A percentile compares a stretch with the other conserved stretches of the same genome.
Conservation (phyloP, 2,797 vertebrate species). For the Microctenopoma lineatum region DNA sequence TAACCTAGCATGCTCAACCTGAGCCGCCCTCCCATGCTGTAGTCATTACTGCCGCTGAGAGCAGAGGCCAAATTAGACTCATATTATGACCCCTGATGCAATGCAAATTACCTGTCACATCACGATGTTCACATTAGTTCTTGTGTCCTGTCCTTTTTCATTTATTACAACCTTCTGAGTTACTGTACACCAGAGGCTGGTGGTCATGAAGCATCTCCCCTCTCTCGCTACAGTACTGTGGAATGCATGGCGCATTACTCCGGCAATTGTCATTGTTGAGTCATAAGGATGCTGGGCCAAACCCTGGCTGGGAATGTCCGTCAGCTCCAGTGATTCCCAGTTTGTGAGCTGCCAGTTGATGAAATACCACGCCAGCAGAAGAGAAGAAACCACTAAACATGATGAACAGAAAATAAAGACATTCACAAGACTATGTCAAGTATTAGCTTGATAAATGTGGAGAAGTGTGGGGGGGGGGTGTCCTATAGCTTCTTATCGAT, state of each 20-base stretch:
- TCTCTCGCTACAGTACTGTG: not conserved
- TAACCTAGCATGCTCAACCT: constrained; percentile 66
- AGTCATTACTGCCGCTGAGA: constrained; percentile 52
- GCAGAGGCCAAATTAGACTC: constrained; percentile 29
- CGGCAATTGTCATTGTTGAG: constrained; percentile 27
- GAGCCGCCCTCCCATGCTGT: constrained; percentile 39
- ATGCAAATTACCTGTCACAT: constrained; percentile 45
- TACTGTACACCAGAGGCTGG: not conserved
- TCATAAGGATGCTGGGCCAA: constrained; percentile 19
- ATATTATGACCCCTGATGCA: constrained; percentile 38
- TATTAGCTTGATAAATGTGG: too few species aligned
- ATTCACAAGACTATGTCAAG: not conserved
- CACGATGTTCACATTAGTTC: constrained; percentile 5
- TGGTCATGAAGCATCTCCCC: not conserved
- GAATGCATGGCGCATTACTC: constrained; percentile 12
- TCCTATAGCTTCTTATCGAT: not conserved
- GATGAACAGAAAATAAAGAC: not conserved
- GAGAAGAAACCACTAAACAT: not conserved
- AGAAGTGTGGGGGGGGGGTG: not conserved
- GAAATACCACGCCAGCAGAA: not conserved
- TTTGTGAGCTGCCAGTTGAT: constrained; percentile 8
- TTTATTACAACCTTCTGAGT: not conserved
- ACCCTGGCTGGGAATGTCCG: constrained; percentile 35
- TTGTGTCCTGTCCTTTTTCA: not conserved
- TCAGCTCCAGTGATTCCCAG: constrained; percentile 14